A percentile compares a stretch with the other conserved stretches of the same genome.
These are phyloP conservation scores for Drosophila simulans DNA, from an alignment of 1,140 invertebrate genomes.

Conservation along the genomic window DNA sequence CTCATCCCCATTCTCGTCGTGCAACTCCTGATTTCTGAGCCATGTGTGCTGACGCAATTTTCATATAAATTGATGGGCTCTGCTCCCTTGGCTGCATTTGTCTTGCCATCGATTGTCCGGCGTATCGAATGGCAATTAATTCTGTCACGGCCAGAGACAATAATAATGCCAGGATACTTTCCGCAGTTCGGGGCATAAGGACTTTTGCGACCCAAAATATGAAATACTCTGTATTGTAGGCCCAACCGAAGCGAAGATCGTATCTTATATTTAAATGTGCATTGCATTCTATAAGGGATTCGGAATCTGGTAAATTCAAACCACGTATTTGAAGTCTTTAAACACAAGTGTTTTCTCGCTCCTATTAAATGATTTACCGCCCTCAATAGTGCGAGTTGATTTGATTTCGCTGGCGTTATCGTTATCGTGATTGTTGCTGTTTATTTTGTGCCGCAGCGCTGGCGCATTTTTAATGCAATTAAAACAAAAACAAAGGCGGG, in stretches of 20 bases:
- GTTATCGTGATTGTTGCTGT: constrained; percentile 10
- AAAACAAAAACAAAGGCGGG: constrained; percentile 38
- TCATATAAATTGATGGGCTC: constrained; percentile 53
- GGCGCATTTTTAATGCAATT: constrained; percentile 68
- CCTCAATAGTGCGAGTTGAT: constrained; percentile 12
- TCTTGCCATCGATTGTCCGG: constrained; percentile 27
- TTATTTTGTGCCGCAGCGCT: constrained; percentile 23
- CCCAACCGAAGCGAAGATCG: too few species aligned
- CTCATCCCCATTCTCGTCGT: background rate
- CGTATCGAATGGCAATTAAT: constrained; percentile 53
- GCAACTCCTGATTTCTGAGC: constrained; percentile 23
- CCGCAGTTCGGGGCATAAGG: too few species aligned
- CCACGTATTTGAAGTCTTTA: background rate
- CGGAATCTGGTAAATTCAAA: too few species aligned
- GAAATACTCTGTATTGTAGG: too few species aligned
- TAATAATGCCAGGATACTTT: background rate
- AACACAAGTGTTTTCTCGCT: background rate
- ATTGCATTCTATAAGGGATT: too few species aligned
- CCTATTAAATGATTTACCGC: constrained; percentile 4
- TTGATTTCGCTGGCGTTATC: constrained; percentile 13
- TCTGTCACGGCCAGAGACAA: constrained; percentile 6
- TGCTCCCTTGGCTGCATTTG: constrained; percentile 23
- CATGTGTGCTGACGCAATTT: constrained; percentile 39
- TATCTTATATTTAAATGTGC: too few species aligned
- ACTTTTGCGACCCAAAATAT: too few species aligned